Evolutionary conservation across 2,888 invertebrate species (phyloP), one percentile per base, ranked within the genome.

Genomic region (Chrysolina oricalcia): DNA sequence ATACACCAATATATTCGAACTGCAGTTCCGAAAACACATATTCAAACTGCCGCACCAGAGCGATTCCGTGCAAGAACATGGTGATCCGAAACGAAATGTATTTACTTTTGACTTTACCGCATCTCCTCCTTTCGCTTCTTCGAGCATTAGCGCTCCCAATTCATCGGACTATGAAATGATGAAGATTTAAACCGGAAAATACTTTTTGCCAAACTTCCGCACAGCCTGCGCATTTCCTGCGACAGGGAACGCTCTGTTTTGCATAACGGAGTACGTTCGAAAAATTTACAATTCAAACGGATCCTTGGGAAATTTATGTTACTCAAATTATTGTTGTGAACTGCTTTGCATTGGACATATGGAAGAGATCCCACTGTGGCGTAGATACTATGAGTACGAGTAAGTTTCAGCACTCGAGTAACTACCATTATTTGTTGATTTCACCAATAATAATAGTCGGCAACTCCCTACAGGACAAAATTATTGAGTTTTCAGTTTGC

Each of bases 131-230:
- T 48, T 59, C 76, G 73, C 66, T 70, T 23, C 56, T 76, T 76
- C 53, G 66, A 70, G 68, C 73, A 76, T 76, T 76, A 70, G 70
- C 76, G 76, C 78, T 83, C 79, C 73, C 81, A 81, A 83, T 72
- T 79, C 83, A 80, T 76, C 81, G 81, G 81, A 81, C 83, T 85
- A 85, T 84, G 81, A 84, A 86, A 85, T 82, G 83, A 84, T 83
- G 83, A 84, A 84, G 84, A 86, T 85, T 85, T 84, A 86, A 85
- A 84, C 83, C 86, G 86, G 86, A 86, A 86, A 84, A 82, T 81
- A 83, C 84, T 85, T 86, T 86, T 85, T 86, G 83, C 79, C 80
- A 76, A 77, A 78, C 82, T 83, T 83, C 86, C 84, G 81, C 79
- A 78, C 78, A 75, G 81, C 81, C 83, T 85, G 84, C 84, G 83